Evolutionary conservation across 2,888 invertebrate genomes (phyloP).

Genomic region (Chirona hameri): DNA sequence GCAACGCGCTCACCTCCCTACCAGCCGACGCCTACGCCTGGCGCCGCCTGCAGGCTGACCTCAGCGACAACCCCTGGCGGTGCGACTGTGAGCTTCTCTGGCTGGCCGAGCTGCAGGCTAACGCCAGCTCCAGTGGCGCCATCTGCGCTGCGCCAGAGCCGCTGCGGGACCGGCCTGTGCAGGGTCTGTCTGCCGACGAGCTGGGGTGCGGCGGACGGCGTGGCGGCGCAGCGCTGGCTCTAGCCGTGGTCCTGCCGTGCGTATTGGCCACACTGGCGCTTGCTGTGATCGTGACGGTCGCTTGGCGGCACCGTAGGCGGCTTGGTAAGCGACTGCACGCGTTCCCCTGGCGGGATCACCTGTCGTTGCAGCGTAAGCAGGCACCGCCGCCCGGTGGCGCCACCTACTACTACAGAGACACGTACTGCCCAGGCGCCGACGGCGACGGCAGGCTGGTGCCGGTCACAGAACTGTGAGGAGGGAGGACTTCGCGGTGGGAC

Average conservation of each 20-base stretch:
- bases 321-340: no score
- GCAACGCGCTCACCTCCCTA: slow-evolving; percentile 62
- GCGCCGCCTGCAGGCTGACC: background rate
- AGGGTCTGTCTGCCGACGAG: background rate
- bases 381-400: no score
- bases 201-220: background rate
- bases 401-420: no score
- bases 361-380: no score
- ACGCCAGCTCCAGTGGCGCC: background rate
- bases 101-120: slow-evolving; percentile 59
- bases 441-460: no score
- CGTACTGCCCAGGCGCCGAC: no score
- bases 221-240: background rate
- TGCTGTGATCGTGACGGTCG: no score
- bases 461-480: no score
- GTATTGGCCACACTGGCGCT: background rate
- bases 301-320: no score
- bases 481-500: no score
- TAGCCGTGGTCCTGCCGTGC: background rate
- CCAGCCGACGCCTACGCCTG: background rate
- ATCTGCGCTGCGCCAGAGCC: background rate
- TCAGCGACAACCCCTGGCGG: background rate
- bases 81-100: slow-evolving; percentile 3
- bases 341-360: no score
- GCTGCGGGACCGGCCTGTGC: background rate